Evolutionary conservation across 2,797 vertebrate genomes (phyloP).

Genomic region (Oreochromis mossambicus): DNA sequence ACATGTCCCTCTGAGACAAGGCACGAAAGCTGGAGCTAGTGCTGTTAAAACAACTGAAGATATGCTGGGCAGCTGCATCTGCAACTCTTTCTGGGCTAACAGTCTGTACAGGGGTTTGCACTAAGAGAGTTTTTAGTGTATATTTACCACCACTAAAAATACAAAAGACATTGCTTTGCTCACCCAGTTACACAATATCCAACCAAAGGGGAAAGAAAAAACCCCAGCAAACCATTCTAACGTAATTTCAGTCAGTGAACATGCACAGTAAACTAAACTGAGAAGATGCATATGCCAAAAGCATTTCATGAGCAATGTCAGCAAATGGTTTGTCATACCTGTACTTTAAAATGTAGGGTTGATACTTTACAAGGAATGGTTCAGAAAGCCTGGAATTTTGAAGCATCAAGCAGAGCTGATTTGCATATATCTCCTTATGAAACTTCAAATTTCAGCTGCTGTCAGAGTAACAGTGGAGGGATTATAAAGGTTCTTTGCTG

Average conservation of each 20-base stretch:
- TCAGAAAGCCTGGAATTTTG: background rate
- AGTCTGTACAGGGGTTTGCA: background rate
- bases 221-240: background rate
- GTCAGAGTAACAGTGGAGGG: background rate
- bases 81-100: background rate
- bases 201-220: background rate
- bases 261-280: background rate
- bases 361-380: background rate
- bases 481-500: background rate
- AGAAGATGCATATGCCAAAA: background rate
- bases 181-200: background rate
- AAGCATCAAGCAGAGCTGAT: background rate
- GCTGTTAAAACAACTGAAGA: background rate
- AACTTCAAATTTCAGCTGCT: background rate
- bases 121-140: background rate
- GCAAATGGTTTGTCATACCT: background rate
- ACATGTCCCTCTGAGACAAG: constrained; percentile 18
- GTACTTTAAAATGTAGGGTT: background rate
- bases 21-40: background rate
- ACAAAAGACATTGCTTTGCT: background rate
- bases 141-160: background rate
- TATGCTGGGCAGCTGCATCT: background rate
- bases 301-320: background rate
- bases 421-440: background rate
- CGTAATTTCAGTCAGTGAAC: fast-evolving